Percentiles rank a stretch among this genome's conserved stretches.
phyloP scores from a whole-genome alignment of 1,140 invertebrate species.

The Ganaspis sp. region DNA sequence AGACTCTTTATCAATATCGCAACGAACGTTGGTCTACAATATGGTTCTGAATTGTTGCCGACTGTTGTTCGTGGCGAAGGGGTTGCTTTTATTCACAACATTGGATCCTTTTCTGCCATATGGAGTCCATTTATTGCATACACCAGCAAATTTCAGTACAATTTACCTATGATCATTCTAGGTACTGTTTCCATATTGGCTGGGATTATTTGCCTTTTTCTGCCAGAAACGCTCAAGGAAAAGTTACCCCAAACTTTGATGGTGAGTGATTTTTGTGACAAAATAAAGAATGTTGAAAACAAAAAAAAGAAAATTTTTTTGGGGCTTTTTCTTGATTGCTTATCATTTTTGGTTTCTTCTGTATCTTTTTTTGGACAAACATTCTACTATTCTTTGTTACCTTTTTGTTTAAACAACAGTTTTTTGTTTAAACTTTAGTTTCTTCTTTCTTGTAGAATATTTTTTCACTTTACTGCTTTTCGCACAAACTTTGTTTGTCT shows the following conservation, averaged over 20 bases:
- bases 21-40: conserved; percentile 89
- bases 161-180: conserved; percentile 83
- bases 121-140: conserved; percentile 87
- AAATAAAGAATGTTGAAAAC: too few relatives aligned
- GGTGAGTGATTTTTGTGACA: conserved; percentile 62
- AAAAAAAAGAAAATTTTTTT: too few relatives aligned
- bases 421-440: too few relatives aligned
- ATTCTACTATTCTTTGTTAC: too few relatives aligned
- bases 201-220: conserved; percentile 81
- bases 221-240: conserved; percentile 87
- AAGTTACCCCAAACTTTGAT: conserved; percentile 86
- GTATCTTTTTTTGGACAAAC: too few relatives aligned
- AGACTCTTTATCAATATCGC: conserved; percentile 88
- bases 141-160: conserved; percentile 80
- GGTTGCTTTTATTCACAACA: conserved; percentile 86
- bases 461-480: too few relatives aligned
- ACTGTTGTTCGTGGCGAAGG: conserved; percentile 89
- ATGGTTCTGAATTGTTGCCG: conserved; percentile 88
- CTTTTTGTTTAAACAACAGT: too few relatives aligned
- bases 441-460: too few relatives aligned
- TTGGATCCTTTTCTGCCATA: conserved; percentile 86
- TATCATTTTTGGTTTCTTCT: too few relatives aligned
- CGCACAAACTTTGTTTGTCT: too few relatives aligned
- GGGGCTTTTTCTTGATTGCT: too few relatives aligned
- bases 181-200: conserved; percentile 82